Evolutionary conservation across 2,888 invertebrate species (phyloP), one percentile per base, ranked within the genome.

Genomic region (Shargacucullia verbasci): DNA sequence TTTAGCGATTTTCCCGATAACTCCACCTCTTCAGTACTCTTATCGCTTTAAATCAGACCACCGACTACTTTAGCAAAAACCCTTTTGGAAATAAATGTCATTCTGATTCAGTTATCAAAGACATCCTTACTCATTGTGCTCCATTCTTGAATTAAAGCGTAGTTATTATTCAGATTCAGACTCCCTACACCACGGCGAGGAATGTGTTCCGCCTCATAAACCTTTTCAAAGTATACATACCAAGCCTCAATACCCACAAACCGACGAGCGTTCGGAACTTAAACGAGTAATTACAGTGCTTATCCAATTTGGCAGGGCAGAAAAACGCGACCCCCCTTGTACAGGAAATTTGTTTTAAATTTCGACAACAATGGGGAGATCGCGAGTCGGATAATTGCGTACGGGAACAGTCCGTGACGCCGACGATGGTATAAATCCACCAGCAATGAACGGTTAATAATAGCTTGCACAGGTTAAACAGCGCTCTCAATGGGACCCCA

Each of bases 351-450:
- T 93, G 93, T 93, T 94, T 94, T 90, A 92, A 93, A 92, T 91
- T 92, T 94, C 92, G 88, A 92, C 91, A 92, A 94, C 93, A 94
- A 93, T 94, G 92, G 92, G 88, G 87, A 91, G 92, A 94, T 93
- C 80, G 87, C 84, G 80, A 85, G 80, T 80, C 72, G 86, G 92
- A 92, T 93, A 92, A 92, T 92, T 91, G 88, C 84, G 83, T 84
- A 84, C 86, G 86, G 82, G 88, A 88, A 90, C 86, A 77, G 79
- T 79, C 91, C 91, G 89, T 91, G 89, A 92, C 90, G 91, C 80
- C 81, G 80, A 76, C 76, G 81, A 72, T 63, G 76, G 86, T 84
- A 89, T 89, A 90, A 91, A 91, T 92, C 86, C 88, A 79, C 87
- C 81, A 82, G 85, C 86, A 87, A 88, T 86, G 87, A 88, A 86